Percentiles rank a stretch among this genome's conserved stretches.
Evolutionary conservation across 1,140 invertebrate species (phyloP).

Genomic region (Orchesella cincta): DNA sequence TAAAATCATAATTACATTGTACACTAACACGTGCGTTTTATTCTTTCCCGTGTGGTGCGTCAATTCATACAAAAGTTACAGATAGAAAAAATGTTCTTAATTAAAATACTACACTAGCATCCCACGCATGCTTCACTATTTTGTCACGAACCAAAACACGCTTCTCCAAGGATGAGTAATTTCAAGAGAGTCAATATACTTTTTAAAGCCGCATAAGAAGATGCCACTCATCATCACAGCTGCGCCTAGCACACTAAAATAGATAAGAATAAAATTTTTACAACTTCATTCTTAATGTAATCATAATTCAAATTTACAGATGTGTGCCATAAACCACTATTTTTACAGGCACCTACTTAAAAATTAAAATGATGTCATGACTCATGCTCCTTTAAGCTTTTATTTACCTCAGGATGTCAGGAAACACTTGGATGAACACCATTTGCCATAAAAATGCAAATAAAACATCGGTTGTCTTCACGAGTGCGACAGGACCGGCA

Average conservation of each 20-base stretch:
- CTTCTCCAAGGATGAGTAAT: constrained; percentile 32
- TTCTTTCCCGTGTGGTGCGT: no score
- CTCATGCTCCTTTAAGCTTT: no score
- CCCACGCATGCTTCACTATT: constrained; percentile 27
- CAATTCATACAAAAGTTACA: no score
- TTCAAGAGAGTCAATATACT: constrained; percentile 44
- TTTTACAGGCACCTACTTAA: no score
- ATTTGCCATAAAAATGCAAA: constrained; percentile 50
- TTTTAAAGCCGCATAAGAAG: constrained; percentile 44
- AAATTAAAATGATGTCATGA: no score
- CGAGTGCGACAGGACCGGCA: constrained; percentile 44
- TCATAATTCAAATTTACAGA: no score
- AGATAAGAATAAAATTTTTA: neutral
- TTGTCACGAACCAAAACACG: constrained; percentile 43
- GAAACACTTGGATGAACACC: constrained; percentile 37
- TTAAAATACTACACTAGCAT: no score
- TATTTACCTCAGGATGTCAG: constrained; percentile 44
- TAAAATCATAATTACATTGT: no score
- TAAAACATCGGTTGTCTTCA: constrained; percentile 48
- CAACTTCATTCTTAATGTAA: no score
- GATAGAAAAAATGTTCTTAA: no score
- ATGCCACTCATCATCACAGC: constrained; percentile 46
- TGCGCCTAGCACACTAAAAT: constrained; percentile 42
- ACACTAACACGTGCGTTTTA: no score
- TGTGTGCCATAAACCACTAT: no score